These are phyloP conservation scores for Pyrochroa serraticornis DNA, from an alignment of 2,888 invertebrate genomes.

Conservation along the genomic window DNA sequence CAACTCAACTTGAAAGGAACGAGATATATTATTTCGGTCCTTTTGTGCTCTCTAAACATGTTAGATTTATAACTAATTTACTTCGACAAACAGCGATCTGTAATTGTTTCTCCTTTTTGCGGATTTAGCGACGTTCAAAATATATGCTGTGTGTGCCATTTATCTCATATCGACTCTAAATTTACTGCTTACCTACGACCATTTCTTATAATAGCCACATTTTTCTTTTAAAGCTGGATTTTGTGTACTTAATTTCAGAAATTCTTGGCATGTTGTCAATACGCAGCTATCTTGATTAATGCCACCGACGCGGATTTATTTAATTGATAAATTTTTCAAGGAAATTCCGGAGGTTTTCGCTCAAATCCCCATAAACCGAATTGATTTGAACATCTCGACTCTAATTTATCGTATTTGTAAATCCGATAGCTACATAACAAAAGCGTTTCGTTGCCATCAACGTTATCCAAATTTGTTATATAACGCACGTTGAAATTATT, in stretches of 20 bases:
- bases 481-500: no score
- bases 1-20: not conserved
- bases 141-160: constrained; percentile 33
- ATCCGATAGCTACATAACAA: not conserved
- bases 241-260: constrained; percentile 35
- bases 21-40: constrained; percentile 1
- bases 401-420: not conserved
- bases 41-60: not conserved
- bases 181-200: constrained; percentile 35
- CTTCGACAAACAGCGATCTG: constrained; percentile 6
- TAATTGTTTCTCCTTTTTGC: constrained; percentile 23
- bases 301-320: constrained; percentile 29
- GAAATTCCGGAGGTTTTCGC: not conserved
- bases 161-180: constrained; percentile 27
- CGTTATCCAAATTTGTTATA: not conserved
- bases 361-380: not conserved
- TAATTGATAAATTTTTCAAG: constrained; percentile 28
- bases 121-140: constrained; percentile 26
- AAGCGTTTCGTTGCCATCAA: not conserved
- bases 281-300: constrained; percentile 32
- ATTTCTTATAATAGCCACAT: constrained; percentile 35
- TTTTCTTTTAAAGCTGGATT: constrained; percentile 34
- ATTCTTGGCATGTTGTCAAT: constrained; percentile 35
- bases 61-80: constrained; percentile 14
- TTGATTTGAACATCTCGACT: not conserved